Percentiles rank a stretch among this genome's conserved stretches.
phyloP scores from a whole-genome alignment of 2,113 vertebrate genomes.

The Sardina pilchardus region DNA sequence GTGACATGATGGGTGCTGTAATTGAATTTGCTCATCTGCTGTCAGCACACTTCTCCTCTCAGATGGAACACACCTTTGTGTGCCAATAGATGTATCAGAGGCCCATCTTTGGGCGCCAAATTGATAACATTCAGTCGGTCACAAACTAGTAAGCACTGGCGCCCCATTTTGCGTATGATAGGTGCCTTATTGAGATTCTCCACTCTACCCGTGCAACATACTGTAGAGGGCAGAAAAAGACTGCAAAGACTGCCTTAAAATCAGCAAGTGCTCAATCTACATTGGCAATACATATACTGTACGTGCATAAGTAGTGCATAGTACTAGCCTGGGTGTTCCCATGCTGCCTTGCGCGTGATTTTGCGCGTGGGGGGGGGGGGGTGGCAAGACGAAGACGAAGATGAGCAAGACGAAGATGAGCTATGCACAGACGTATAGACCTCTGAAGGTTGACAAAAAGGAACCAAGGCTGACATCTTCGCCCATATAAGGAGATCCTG shows the following conservation, averaged over 20 bases:
- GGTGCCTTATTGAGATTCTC: no score
- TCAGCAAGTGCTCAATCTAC: neutral
- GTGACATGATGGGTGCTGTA: neutral
- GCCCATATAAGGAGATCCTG: no score
- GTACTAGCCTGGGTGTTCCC: no score
- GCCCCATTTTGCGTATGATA: no score
- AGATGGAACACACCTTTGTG: neutral
- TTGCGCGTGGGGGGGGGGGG: no score
- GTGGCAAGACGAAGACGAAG: no score
- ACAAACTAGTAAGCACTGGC: neutral
- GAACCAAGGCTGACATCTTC: no score
- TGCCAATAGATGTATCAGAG: neutral
- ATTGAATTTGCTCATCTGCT: neutral
- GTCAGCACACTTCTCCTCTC: neutral
- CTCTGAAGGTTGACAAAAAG: no score
- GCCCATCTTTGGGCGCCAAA: neutral
- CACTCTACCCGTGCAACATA: neutral
- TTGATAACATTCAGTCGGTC: neutral
- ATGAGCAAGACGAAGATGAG: no score
- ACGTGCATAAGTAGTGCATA: no score
- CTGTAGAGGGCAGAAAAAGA: neutral
- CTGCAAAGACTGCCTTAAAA: neutral
- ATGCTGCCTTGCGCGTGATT: no score
- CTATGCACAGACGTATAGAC: no score
- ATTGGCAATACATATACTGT: neutral